Evolutionary conservation across 2,113 vertebrate genomes (phyloP), one percentile per base, ranked within the genome.

Genomic region (Danionella cerebrum): DNA sequence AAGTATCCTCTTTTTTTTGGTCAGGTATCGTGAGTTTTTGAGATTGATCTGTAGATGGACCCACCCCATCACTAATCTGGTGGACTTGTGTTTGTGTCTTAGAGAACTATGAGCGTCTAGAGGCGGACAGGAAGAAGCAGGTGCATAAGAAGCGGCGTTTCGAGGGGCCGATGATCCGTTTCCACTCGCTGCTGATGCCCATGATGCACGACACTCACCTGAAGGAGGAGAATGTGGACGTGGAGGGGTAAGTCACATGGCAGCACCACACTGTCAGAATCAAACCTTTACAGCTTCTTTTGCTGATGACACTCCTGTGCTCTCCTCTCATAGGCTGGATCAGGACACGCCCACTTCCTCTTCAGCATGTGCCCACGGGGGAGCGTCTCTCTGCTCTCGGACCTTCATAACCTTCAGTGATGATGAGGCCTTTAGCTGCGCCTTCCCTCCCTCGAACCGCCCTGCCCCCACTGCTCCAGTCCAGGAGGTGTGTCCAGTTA

Each of bases 51-150:
- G n/a, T n/a, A n/a, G n/a, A n/a, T n/a, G n/a, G n/a, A n/a, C n/a
- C n/a, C n/a, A n/a, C n/a, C n/a, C n/a, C n/a, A n/a, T n/a, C n/a
- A n/a, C n/a, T n/a, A n/a, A n/a, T n/a, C n/a, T n/a, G n/a, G n/a
- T n/a, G n/a, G n/a, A n/a, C n/a, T n/a, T 60, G 36, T 73, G 2
- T 24, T 3, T 60, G 67, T 64, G 12, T 69, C n/a, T 5, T 82
- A 98, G 96, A 98, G 80, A 98, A 95, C 19, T 98, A 98, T 1
- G 96, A 98, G 75, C 90, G 96, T 0, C 80, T 98, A 3, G 96
- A 97, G 58, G 96, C 96, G 0, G 94, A 98, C 77, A 98, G 96
- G 80, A 98, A 97, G 89, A 96, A 97, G 80, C 95, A 97, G 58
- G 96, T 97, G 2, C 91, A 95, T 65, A 97, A 98, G 87, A 97